Base-by-base conservation (phyloP, 2,113 vertebrate species). In the Hyperopisus bebe region DNA sequence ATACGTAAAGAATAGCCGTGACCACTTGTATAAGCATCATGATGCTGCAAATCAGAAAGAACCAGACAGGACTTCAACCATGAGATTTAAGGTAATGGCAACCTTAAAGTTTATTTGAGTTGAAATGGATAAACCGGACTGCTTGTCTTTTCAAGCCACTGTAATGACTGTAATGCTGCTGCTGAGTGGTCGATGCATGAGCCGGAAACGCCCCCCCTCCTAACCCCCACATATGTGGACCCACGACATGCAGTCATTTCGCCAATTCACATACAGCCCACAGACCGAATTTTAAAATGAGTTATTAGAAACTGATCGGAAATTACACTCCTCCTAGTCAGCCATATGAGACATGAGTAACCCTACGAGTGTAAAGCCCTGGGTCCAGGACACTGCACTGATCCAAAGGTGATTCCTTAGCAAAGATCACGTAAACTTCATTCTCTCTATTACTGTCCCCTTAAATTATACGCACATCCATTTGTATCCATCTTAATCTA, bases 361-460 rank as follows among this genome's bases (percentile, higher is more conserved):
- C 92, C 89, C 94, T 95, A 94, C 93, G 94, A 94, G 95, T 94
- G 95, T 94, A 95, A 94, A 97, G 95, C 94, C 95, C 95, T 94
- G 95, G 95, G 96, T 94, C 94, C 95, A 95, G 94, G 96, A 96
- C 96, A 97, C 96, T 97, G 95, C 94, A 94, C 96, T 93, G 96
- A 96, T 96, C 96, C 95, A 95, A 96, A 93, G 96, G 95, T 96
- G 94, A 96, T 97, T 97, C 98, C 96, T 97, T 97, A 98, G 96
- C 96, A 95, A 98, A 96, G 94, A 96, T 96, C 96, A 96, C 96
- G 97, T 97, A 98, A 98, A 98, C 96, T 92, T 92, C 27, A 24
- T 46, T 44, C 95, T 92, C 91, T 93, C 91, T 94, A 91, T 88
- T 89, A 90, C 90, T 90, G 82, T 96, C 93, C 94, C 94, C 93